Evolutionary conservation across 2,888 invertebrate species (phyloP), one percentile per base, ranked within the genome.

Genomic region (Athalia rosae): DNA sequence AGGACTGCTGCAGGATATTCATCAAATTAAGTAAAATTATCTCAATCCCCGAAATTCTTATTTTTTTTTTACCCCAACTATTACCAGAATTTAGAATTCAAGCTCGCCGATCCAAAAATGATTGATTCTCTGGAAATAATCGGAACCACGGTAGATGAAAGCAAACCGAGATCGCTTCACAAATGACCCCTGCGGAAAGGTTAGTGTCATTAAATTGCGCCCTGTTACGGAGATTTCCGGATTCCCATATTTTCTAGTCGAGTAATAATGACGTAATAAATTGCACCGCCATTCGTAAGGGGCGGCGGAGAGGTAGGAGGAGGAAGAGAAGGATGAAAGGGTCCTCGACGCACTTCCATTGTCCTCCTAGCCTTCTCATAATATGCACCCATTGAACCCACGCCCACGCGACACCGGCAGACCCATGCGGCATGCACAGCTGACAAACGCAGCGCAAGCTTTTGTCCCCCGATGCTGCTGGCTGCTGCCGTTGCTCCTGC

Each of bases 261-360:
- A 74, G 48, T 50, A 74, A 62, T 74, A 74, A 74, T 74, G 62
- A 74, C 61, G 74, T 50, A 61, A 74, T 74, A 74, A 74, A 74
- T 74, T 74, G 74, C 74, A 74, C 28, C 73, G 28, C 73, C 61
- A 41, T 47, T 61, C 9, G 7, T 28, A 61, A 47, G 43, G 73
- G 47, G 59, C n/a, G 59, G 73, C 28, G 15, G 28, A 28, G 28
- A 28, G 28, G 28, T 28, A 28, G 28, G 2, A 28, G 28, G 28
- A 28, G 28, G 28, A 28, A 28, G 28, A 28, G 28, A 0, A 28
- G 28, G 28, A 28, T 28, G 28, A 28, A 28, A 43, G 74, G 48
- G 61, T 62, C 58, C 61, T 73, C 62, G 61, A 48, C 15, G 74
- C 74, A 48, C 48, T 61, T 50, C 74, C 62, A 74, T 74, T 62